A percentile compares a stretch with the other conserved stretches of the same genome.
Conservation (phyloP, 2,797 vertebrate species). For the Taenioides sp. region DNA sequence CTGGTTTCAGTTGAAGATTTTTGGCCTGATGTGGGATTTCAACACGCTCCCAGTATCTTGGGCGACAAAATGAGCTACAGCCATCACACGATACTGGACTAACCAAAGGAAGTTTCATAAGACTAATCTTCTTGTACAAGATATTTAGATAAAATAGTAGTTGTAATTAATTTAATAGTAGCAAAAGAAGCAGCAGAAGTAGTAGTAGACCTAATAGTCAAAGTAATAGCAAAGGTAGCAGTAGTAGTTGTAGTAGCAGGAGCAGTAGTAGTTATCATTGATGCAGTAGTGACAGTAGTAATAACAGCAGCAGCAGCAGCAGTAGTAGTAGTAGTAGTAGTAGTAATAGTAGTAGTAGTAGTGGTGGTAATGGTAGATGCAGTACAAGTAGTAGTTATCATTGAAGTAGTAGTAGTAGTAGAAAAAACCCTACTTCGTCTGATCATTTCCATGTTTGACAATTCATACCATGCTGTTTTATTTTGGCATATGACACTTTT, state of each 20-base stretch:
- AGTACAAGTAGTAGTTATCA: neutral
- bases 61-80: conserved; percentile 34
- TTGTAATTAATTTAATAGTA: neutral
- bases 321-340: too few species aligned
- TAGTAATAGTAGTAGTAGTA: too few species aligned
- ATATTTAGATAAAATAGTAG: neutral
- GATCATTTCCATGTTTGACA: conserved; percentile 46
- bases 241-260: neutral
- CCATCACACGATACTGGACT: conserved; percentile 1
- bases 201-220: too few species aligned
- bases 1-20: conserved; percentile 52
- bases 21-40: conserved; percentile 31
- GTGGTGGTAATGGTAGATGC: too few species aligned
- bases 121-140: neutral
- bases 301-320: too few species aligned
- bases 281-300: too few species aligned
- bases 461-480: conserved; percentile 51
- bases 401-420: neutral
- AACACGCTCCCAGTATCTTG: conserved; percentile 28
- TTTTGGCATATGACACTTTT: conserved; percentile 42
- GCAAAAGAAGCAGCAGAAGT: neutral
- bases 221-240: neutral
- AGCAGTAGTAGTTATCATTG: too few species aligned
- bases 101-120: neutral
- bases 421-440: neutral